Evolutionary conservation across 2,888 invertebrate genomes (phyloP), one percentile per base, ranked within the genome.

Genomic region (Ornithoptera alexandrae): DNA sequence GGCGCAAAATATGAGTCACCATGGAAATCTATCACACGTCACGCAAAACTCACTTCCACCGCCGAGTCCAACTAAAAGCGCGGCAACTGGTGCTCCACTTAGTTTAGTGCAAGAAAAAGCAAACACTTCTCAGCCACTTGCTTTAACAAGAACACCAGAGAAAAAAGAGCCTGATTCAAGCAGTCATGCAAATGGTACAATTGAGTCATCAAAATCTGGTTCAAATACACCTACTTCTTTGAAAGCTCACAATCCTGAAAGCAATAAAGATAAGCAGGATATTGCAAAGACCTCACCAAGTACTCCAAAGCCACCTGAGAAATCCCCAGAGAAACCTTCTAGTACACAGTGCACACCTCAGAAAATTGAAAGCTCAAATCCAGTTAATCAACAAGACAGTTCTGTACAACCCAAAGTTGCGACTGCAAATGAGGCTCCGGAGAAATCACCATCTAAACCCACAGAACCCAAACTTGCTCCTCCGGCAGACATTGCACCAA

Each of bases 1-100:
- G 90, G 93, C 92, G 72, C 93, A 93, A 74, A 92, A 92, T 78
- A 92, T 92, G 92, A 91, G 91, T 79, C 91, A 92, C 85, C 92
- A 92, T 73, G 92, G 92, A 70, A 92, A 92, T 82, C 81, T 92
- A 36, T 92, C 92, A 15, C 90, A 90, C 67, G 86, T 89, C 70
- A 86, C 87, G 36, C 90, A 90, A 77, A 90, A 89, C 78, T 88
- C 89, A 39, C 84, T 87, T 65, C 81, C 86, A 58, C 85, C 78
- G 1, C 80, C 84, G 17, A 87, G 84, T 74, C 88, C 91, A 2
- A 87, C 79, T 76, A 92, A 92, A 76, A 79, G 80, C 67, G 83
- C 85, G 17, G 84, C 80, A 71, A 83, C 87, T 2, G 85, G 85
- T 77, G 81, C 90, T n/a, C 92, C 93, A 0, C 82, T 92, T 20